Base-by-base conservation (phyloP, 2,888 invertebrate species). In the Coremacera marginata region DNA sequence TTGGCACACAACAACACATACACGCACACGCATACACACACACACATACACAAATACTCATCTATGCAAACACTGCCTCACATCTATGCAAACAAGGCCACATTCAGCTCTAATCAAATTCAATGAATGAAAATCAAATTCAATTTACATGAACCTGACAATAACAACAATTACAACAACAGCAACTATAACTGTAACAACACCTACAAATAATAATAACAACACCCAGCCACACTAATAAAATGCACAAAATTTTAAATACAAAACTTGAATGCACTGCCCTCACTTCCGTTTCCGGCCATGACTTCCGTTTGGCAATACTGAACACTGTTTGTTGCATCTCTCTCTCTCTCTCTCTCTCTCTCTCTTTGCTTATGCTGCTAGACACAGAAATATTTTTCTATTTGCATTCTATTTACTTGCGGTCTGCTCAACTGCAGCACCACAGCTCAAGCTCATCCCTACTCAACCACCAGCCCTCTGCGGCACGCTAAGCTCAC, bases 81-180 rank as follows among this genome's bases (percentile, higher is more conserved):
- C 60, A 60, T 27, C 11, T 5, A 22, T 27, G 25, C 60, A 62
- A 25, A 62, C 60, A 16, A 25, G 44, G 44, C 44, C 44, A 44
- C 44, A 25, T 8, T 49, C 55, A 9, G 51, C n/a, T 55, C 19
- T 37, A n/a, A 55, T 34, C 52, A 70, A 55, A 70, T 70, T 55
- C 52, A 70, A 70, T 55, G 55, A 70, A 55, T 34, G 19, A 31
- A 52, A 52, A 19, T 70, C 19, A 22, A 55, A 70, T 70, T 70
- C 31, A 70, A n/a, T 70, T 70, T 34, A 34, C n/a, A 37, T 55
- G 31, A 25, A 52, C 5, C 49, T 25, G 44, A 25, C 60, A 67
- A 14, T 25, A 44, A 49, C 68, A n/a, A 19, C n/a, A 55, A 55
- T 7, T 19, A 19, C 0, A 55, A 55, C 7, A 19, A n/a, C 55